Conservation (phyloP, 1,140 invertebrate genomes). For the Pissodes strobi region DNA sequence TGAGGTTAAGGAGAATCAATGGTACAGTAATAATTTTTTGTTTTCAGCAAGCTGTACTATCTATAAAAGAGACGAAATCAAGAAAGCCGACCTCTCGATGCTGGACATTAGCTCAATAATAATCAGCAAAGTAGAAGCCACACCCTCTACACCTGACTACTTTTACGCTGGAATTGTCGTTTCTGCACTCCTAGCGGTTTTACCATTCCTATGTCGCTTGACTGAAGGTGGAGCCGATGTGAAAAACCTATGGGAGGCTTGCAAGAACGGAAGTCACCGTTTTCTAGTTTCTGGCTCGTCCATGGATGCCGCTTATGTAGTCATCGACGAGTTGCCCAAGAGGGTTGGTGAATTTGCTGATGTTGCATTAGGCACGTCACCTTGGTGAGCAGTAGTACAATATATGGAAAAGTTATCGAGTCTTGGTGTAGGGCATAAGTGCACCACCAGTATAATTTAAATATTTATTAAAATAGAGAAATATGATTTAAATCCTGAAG, state of each 20-base stretch:
- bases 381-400: too few species aligned
- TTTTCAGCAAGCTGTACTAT: slow-evolving; percentile 87
- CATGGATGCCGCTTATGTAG: slow-evolving; percentile 3
- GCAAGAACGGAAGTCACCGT: slow-evolving; percentile 7
- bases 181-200: slow-evolving; percentile 61
- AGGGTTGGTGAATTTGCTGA: slow-evolving; percentile 5
- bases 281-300: slow-evolving; percentile 12
- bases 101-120: slow-evolving; percentile 93
- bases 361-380: slow-evolving; percentile 21
- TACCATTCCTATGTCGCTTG: slow-evolving; percentile 56
- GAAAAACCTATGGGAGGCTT: slow-evolving; percentile 21
- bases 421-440: not conserved
- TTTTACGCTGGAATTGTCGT: slow-evolving; percentile 72
- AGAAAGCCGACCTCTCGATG: slow-evolving; percentile 90
- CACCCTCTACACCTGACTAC: slow-evolving; percentile 81
- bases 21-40: too few species aligned
- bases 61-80: slow-evolving; percentile 86
- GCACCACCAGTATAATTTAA: too few species aligned
- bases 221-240: slow-evolving; percentile 6
- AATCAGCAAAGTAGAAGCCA: slow-evolving; percentile 84
- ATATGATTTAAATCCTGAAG: too few species aligned
- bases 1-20: too few species aligned
- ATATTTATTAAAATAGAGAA: too few species aligned
- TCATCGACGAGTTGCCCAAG: slow-evolving; percentile 15
- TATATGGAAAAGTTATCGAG: not conserved